These are phyloP conservation scores for Panonychus citri DNA, from an alignment of 1,140 invertebrate species.

Conservation along the genomic window DNA sequence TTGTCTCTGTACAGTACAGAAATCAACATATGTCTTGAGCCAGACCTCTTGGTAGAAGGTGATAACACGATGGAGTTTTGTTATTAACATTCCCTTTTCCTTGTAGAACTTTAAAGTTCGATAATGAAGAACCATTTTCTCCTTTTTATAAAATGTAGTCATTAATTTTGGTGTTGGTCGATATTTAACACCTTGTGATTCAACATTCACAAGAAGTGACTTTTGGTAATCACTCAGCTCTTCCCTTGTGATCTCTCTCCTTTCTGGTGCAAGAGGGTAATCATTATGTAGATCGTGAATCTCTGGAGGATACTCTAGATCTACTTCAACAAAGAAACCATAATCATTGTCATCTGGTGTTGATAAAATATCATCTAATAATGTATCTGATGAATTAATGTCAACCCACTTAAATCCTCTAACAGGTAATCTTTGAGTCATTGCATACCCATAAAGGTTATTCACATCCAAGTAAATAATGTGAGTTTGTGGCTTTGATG, in stretches of 20 bases:
- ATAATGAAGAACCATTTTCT: constrained; percentile 28
- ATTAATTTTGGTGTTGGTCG: constrained; percentile 2
- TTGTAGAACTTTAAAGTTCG: constrained; percentile 27
- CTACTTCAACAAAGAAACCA: constrained; percentile 16
- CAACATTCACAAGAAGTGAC: neutral
- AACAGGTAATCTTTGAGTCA: constrained; percentile 9
- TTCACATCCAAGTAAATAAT: constrained; percentile 15
- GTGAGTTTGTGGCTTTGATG: constrained; percentile 6
- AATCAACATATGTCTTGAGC: constrained; percentile 24
- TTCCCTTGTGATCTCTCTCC: neutral
- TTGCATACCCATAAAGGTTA: neutral
- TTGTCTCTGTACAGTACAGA: constrained; percentile 21
- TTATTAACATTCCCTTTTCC: constrained; percentile 23
- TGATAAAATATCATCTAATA: constrained; percentile 2
- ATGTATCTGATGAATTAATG: no score
- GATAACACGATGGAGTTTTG: constrained; percentile 26
- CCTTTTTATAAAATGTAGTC: constrained; percentile 6
- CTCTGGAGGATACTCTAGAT: constrained; percentile 15
- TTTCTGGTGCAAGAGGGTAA: constrained; percentile 22
- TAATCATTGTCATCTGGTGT: neutral
- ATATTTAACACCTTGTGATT: neutral
- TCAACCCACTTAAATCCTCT: constrained; percentile 8
- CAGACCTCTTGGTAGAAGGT: constrained; percentile 26
- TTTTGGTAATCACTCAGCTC: neutral
- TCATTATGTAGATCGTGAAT: constrained; percentile 20